phyloP scores from a whole-genome alignment of 2,888 invertebrate species.

The Dione juno region DNA sequence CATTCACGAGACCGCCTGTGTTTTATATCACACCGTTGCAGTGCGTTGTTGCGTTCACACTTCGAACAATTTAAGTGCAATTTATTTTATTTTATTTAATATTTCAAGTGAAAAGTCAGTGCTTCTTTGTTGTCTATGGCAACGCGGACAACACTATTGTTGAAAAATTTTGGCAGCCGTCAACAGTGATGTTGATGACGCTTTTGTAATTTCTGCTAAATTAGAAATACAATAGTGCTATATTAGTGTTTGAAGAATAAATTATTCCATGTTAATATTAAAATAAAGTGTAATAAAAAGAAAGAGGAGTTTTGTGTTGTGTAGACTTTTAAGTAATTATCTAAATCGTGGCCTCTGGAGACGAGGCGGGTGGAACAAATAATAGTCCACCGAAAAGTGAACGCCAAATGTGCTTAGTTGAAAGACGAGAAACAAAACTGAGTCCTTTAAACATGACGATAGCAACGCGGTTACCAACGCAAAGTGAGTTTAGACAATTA shows the following conservation, averaged over 20 bases:
- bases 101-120: not conserved
- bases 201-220: conserved; percentile 7
- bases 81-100: not conserved
- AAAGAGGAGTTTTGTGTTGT: conserved; percentile 21
- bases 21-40: conserved; percentile 36
- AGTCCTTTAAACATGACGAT: conserved; percentile 71
- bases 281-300: not conserved
- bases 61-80: not conserved
- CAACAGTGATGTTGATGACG: conserved; percentile 12
- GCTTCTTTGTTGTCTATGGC: conserved; percentile 32
- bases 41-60: conserved; percentile 29
- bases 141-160: conserved; percentile 25
- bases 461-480: conserved; percentile 67
- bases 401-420: conserved; percentile 67
- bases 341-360: conserved; percentile 64
- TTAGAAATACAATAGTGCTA: not conserved
- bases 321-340: conserved; percentile 45
- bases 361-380: conserved; percentile 57
- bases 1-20: conserved; percentile 40
- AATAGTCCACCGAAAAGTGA: conserved; percentile 55
- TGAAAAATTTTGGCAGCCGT: conserved; percentile 27
- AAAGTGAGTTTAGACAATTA: conserved; percentile 65
- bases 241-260: not conserved
- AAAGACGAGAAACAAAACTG: conserved; percentile 60
- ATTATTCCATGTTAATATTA: not conserved